Percentiles rank a stretch among this genome's conserved stretches.
phyloP scores from a whole-genome alignment of 2,113 vertebrate species.

The Myrmophylax atrothorax region DNA sequence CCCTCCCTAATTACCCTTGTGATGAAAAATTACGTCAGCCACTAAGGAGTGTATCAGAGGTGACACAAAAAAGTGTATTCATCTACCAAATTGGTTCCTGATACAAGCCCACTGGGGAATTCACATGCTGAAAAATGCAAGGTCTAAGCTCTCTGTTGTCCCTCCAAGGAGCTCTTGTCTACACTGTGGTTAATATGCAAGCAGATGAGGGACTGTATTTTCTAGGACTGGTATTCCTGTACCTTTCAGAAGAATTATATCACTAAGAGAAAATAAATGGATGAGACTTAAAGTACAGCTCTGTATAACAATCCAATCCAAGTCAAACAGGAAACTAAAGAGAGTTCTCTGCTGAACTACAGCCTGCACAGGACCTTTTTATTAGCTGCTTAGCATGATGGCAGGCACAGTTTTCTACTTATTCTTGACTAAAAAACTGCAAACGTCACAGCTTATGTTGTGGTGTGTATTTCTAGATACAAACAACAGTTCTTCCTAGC shows the following conservation, averaged over 20 bases:
- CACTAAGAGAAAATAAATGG: not conserved
- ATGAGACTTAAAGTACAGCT: not conserved
- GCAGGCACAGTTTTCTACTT: slow-evolving; percentile 2
- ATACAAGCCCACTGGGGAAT: not conserved
- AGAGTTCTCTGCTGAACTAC: not conserved
- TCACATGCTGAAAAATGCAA: not conserved
- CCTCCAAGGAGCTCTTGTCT: not conserved
- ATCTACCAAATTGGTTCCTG: not conserved
- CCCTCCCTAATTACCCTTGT: fast-evolving
- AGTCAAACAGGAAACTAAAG: not conserved
- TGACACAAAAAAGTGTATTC: not conserved
- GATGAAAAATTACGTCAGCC: not conserved
- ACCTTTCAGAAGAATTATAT: not conserved
- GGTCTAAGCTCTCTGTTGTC: not conserved
- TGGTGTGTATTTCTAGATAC: not conserved
- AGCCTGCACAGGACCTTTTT: not conserved
- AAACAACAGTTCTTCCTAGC: not conserved
- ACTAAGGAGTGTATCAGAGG: not conserved
- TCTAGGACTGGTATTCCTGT: not conserved
- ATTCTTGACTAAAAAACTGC: slow-evolving; percentile 5
- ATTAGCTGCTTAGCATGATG: not conserved
- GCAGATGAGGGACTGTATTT: not conserved
- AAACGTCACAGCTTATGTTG: not conserved
- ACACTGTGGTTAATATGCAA: not conserved
- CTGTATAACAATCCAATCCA: not conserved